phyloP scores from a whole-genome alignment of 2,888 invertebrate species.

The Koerneria pararmatus region DNA sequence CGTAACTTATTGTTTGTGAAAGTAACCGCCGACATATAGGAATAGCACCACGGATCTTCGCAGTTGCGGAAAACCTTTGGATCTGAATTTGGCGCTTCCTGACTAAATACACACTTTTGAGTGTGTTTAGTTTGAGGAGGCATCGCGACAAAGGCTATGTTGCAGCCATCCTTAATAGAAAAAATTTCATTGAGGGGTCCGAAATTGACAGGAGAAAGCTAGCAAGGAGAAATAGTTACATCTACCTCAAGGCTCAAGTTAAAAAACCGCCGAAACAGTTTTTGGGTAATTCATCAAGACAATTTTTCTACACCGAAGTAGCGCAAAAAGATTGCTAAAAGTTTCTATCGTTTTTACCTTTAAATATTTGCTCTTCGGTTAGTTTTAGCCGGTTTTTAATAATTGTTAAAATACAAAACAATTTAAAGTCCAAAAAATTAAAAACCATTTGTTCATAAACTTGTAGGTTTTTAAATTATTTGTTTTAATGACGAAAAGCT shows the following conservation, averaged over 20 bases:
- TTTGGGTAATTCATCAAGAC: too few relatives aligned
- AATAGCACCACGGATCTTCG: slow-evolving; percentile 48
- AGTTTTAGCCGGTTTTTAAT: too few relatives aligned
- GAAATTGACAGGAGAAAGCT: background rate
- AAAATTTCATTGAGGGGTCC: background rate
- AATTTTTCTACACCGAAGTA: too few relatives aligned
- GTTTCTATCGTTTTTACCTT: too few relatives aligned
- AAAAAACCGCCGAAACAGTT: too few relatives aligned
- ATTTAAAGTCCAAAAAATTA: too few relatives aligned
- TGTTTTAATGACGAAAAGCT: background rate
- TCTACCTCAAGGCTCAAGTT: background rate
- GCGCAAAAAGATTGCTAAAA: too few relatives aligned
- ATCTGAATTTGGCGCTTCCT: slow-evolving; percentile 31
- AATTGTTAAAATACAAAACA: too few relatives aligned
- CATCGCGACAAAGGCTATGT: slow-evolving; percentile 34
- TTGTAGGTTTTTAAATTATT: too few relatives aligned
- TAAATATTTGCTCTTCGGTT: too few relatives aligned
- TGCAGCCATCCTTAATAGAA: slow-evolving; percentile 36
- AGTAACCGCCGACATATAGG: slow-evolving; percentile 36
- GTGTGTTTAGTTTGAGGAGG: slow-evolving; percentile 31
- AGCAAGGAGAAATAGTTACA: background rate
- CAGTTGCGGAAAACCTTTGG: slow-evolving; percentile 35
- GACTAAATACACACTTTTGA: slow-evolving; percentile 28
- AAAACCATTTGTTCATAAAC: too few relatives aligned
- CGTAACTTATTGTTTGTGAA: background rate